Base-by-base conservation (phyloP, 2,888 invertebrate species). In the Diarsia dahlii region DNA sequence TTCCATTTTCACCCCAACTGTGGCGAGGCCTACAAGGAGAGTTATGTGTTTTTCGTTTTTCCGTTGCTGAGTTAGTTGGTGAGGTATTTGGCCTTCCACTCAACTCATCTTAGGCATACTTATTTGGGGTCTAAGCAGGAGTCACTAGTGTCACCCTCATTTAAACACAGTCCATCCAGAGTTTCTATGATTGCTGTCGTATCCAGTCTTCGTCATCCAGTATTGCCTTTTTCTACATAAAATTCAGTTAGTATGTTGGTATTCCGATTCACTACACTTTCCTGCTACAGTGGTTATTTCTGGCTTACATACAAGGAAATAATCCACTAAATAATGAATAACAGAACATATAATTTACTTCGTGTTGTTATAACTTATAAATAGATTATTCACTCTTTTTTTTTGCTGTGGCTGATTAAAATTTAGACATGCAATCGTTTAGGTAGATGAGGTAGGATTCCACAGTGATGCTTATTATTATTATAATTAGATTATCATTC, bases 281-380 rank as follows among this genome's bases (percentile, higher is more conserved):
- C 76, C 80, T 80, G 76, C 56, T 66, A 34, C n/a, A 45, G 10
- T 23, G n/a, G 46, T 81, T 71, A 71, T 58, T 70, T 58, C 23
- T 76, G 63, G 12, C 52, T 58, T 45, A 20, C 39, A 20, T 10
- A 77, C 34, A 15, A 80, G 82, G 80, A 80, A 77, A 80, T 56
- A 74, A 28, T 58, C 60, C 50, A 50, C 34, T 58, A 50, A 68
- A 48, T 63, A 67, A 67, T 34, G 62, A 52, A 63, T 58, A 76
- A 58, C 62, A 15, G 28, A 75, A 58, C 48, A 71, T 63, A 48
- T 67, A 76, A 71, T 70, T 69, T 80, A 54, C 50, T 34, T 34
- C 23, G 50, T 28, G 45, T 81, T 54, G 52, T 79, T 76, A 58
- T 54, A 54, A 71, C 46, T 79, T 76, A 58, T 54, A 54, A 71